Percentiles rank a stretch among this genome's conserved stretches.
Conservation (phyloP, 2,113 vertebrate genomes). For the Catharus minimus region DNA sequence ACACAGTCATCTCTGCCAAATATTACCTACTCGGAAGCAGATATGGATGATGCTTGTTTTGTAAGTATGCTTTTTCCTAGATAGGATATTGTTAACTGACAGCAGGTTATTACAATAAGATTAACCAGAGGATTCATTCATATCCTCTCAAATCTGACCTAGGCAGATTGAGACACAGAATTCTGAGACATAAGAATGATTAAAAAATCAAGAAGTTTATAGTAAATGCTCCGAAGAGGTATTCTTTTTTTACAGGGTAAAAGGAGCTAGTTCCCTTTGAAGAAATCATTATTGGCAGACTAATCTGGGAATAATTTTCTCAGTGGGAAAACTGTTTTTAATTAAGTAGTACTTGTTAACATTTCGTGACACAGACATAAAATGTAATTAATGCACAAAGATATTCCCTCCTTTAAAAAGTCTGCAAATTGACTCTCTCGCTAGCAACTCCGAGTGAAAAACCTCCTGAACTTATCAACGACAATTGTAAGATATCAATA, state of each 20-base stretch:
- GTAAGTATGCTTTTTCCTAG: background rate
- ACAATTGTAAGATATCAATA: background rate
- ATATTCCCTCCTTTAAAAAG: background rate
- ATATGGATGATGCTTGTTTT: background rate
- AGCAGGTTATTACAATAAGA: background rate
- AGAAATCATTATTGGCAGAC: background rate
- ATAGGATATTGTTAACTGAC: background rate
- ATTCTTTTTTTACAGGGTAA: background rate
- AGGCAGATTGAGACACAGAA: background rate
- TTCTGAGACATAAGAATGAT: background rate
- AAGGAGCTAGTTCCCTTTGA: background rate
- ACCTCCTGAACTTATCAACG: background rate
- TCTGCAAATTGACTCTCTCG: background rate
- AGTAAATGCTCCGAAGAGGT: background rate
- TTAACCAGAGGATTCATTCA: background rate
- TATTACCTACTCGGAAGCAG: background rate
- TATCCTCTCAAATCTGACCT: background rate
- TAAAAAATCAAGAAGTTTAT: background rate
- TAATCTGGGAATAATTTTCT: conserved; percentile 36
- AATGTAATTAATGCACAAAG: conserved; percentile 5
- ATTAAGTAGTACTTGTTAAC: conserved; percentile 20
- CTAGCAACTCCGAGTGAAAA: background rate
- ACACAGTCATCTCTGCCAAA: background rate
- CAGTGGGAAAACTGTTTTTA: conserved; percentile 28
- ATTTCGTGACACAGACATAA: conserved; percentile 2